Evolutionary conservation across 1,140 invertebrate species (phyloP).

Genomic region (Sinella curviseta): DNA sequence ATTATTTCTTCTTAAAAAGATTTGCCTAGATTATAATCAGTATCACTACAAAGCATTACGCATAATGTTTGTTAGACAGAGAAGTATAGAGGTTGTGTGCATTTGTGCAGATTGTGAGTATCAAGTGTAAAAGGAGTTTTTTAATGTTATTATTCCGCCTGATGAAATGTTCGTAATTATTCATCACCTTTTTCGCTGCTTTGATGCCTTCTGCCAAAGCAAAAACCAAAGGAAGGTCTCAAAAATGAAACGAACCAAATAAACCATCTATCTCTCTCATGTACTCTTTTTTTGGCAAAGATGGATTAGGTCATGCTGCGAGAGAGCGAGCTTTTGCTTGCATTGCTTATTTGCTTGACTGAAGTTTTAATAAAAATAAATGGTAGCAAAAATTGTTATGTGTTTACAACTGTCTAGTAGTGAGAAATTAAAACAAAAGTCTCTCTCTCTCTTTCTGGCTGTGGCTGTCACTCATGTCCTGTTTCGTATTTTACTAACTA

Average conservation of each 20-base stretch:
- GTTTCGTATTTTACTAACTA: background rate
- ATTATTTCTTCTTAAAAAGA: too few species aligned
- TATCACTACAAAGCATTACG: background rate
- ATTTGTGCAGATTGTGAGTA: background rate
- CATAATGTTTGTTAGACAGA: too few species aligned
- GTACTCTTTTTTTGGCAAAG: constrained; percentile 6
- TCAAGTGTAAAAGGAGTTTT: background rate
- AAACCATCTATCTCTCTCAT: background rate
- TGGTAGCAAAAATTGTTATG: background rate
- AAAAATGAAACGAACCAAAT: background rate
- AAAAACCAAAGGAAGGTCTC: background rate
- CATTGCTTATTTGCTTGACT: background rate
- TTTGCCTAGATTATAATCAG: background rate
- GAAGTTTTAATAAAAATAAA: background rate
- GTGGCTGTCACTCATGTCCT: constrained; percentile 15
- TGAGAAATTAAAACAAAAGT: constrained; percentile 20
- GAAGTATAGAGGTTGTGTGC: background rate
- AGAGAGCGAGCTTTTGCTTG: background rate
- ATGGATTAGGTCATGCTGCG: constrained; percentile 13
- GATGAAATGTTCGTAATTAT: constrained; percentile 23
- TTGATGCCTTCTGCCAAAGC: background rate
- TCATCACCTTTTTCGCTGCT: background rate
- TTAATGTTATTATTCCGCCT: background rate
- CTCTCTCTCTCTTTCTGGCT: too few species aligned
- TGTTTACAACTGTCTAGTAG: background rate